These are phyloP conservation scores for Caradrina kadenii DNA, from an alignment of 2,888 invertebrate genomes.

Conservation along the genomic window DNA sequence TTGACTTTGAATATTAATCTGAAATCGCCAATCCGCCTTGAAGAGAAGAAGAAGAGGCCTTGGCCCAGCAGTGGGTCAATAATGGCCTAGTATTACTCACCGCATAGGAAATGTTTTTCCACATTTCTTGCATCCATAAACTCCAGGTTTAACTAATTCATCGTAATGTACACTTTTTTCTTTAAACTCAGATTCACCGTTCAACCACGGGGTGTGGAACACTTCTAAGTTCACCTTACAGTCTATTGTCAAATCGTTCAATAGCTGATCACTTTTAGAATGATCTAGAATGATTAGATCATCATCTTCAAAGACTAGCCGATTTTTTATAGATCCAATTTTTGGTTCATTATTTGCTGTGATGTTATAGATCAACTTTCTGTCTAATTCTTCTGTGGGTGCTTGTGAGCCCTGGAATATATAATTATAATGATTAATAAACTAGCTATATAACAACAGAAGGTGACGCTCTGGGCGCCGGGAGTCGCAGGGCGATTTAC, in stretches of 20 bases:
- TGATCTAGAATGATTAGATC: background rate
- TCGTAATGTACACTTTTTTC: constrained; percentile 68
- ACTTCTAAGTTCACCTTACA: constrained; percentile 60
- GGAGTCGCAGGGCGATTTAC: too few relatives aligned
- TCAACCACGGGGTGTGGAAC: constrained; percentile 24
- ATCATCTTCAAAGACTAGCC: constrained; percentile 59
- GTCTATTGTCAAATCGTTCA: constrained; percentile 50
- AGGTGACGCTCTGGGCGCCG: too few relatives aligned
- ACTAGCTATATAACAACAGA: too few relatives aligned
- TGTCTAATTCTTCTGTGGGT: background rate
- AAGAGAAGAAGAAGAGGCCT: too few relatives aligned
- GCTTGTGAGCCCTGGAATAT: constrained; percentile 14
- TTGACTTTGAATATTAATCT: too few relatives aligned
- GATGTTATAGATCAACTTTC: background rate
- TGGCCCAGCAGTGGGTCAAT: too few relatives aligned
- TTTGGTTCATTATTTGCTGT: background rate
- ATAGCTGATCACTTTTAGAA: constrained; percentile 6
- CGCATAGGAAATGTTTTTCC: constrained; percentile 65
- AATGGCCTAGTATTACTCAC: constrained; percentile 60
- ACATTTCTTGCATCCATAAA: constrained; percentile 70
- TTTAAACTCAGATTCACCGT: background rate
- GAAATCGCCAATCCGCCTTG: too few relatives aligned
- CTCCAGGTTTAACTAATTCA: constrained; percentile 61
- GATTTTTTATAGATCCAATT: constrained; percentile 27
- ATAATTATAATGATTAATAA: too few relatives aligned